phyloP scores from a whole-genome alignment of 2,888 invertebrate species.

The Papilio protenor region DNA sequence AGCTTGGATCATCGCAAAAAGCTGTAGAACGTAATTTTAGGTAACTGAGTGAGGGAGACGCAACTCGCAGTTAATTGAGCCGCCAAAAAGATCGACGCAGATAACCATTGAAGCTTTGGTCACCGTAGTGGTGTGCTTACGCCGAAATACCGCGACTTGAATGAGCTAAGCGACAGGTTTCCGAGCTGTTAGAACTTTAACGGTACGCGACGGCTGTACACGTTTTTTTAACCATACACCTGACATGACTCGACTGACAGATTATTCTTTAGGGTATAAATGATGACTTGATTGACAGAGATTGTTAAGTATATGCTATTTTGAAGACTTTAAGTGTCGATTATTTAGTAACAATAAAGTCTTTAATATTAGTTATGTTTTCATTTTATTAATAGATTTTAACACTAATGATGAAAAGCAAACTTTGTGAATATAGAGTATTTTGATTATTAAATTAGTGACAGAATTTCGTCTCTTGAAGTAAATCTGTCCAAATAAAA shows the following conservation, averaged over 20 bases:
- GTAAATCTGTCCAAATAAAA: neutral
- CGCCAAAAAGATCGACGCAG: neutral
- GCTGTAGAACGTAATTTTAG: neutral
- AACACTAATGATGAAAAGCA: neutral
- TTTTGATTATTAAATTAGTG: too few relatives aligned
- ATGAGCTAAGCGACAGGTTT: slow-evolving; percentile 73
- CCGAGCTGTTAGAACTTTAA: slow-evolving; percentile 74
- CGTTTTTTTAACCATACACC: slow-evolving; percentile 59
- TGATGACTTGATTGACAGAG: slow-evolving; percentile 22
- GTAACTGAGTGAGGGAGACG: neutral
- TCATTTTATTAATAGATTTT: neutral
- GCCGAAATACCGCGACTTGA: slow-evolving; percentile 72
- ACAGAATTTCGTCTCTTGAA: too few relatives aligned
- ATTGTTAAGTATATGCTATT: neutral
- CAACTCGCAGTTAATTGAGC: neutral
- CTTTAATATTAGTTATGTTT: neutral
- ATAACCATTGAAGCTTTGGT: slow-evolving; percentile 51
- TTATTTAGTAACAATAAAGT: neutral
- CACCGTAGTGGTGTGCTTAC: slow-evolving; percentile 69
- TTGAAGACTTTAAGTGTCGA: neutral
- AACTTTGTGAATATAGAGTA: too few relatives aligned
- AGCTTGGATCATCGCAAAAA: neutral
- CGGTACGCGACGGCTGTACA: slow-evolving; percentile 65
- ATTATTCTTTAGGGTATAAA: slow-evolving; percentile 25
- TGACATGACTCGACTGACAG: slow-evolving; percentile 54